These are phyloP conservation scores for Eupsilia transversa DNA, from an alignment of 2,888 invertebrate species.

Conservation along the genomic window DNA sequence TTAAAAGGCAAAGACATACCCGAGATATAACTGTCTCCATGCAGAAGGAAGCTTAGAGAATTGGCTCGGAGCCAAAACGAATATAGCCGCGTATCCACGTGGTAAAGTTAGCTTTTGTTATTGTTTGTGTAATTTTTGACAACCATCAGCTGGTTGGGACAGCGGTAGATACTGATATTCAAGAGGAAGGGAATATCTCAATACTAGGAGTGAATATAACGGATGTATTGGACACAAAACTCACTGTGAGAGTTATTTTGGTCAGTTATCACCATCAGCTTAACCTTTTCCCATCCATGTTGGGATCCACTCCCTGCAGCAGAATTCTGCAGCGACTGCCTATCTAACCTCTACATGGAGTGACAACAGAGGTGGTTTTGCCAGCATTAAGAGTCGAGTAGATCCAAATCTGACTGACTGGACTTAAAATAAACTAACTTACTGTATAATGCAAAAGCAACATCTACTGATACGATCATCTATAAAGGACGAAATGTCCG, in stretches of 20 bases:
- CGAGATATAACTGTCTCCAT: slow-evolving; percentile 62
- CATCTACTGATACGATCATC: too few relatives aligned
- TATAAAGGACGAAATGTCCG: too few relatives aligned
- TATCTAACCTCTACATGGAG: background rate
- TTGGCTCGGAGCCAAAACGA: slow-evolving; percentile 68
- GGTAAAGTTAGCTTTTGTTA: slow-evolving; percentile 63
- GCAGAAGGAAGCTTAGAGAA: slow-evolving; percentile 65
- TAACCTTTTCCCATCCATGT: background rate
- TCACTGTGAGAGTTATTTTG: background rate
- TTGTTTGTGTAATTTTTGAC: slow-evolving; percentile 66
- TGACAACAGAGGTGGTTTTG: too few relatives aligned
- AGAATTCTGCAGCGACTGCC: background rate
- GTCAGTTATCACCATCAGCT: background rate
- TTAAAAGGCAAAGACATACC: slow-evolving; percentile 66
- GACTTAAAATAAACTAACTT: too few relatives aligned
- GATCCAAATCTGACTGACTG: background rate
- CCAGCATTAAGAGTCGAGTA: background rate
- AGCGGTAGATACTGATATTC: slow-evolving; percentile 30
- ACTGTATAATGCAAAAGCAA: background rate
- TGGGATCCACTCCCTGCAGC: background rate
- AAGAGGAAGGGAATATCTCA: background rate
- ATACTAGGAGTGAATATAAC: background rate
- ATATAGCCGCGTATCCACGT: slow-evolving; percentile 69
- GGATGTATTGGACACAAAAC: background rate
- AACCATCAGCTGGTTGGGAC: slow-evolving; percentile 53